Evolutionary conservation across 2,888 invertebrate species (phyloP), one percentile per base, ranked within the genome.

Genomic region (Hemistola chrysoprasaria): DNA sequence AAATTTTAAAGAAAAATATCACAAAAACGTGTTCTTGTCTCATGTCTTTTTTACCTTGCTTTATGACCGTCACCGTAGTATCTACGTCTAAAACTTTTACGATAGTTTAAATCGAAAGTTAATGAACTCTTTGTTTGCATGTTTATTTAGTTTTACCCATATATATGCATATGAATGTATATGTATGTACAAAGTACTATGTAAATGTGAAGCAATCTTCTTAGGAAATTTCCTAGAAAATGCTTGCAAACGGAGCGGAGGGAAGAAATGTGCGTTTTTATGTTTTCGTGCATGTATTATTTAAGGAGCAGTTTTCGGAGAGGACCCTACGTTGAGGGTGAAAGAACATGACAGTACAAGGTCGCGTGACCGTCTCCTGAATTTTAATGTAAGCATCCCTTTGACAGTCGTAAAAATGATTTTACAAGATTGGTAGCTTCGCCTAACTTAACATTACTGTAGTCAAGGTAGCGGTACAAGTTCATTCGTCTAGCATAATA

Each of bases 331-430:
- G 47, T 52, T 52, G 48, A 50, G 50, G 55, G 53, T 46, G 44
- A 42, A 71, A 59, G 53, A 62, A 70, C 72, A 70, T 59, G 66
- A 60, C 69, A 63, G 65, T 62, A 77, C 78, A 79, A 83, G 78
- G 77, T 77, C 73, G 71, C 65, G 60, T 71, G 73, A 68, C 74
- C 75, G 76, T 74, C 76, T 73, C 71, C 70, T 78, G 79, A 83
- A 86, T 86, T 78, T 85, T 80, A 83, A 85, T 83, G 76, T 62
- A 63, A 75, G 71, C 62, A 70, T 73, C 71, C 78, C 80, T 81
- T 80, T 78, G 79, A 78, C 78, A 80, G 78, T 81, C 79, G 71
- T 81, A 78, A 79, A 82, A 80, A 81, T 78, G 71, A 78, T 80
- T 79, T 72, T 66, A 62, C 63, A 57, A 74, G 63, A 77, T 71